These are phyloP conservation scores for Auanema freiburgensis DNA, from an alignment of 2,888 invertebrate genomes.

Conservation along the genomic window DNA sequence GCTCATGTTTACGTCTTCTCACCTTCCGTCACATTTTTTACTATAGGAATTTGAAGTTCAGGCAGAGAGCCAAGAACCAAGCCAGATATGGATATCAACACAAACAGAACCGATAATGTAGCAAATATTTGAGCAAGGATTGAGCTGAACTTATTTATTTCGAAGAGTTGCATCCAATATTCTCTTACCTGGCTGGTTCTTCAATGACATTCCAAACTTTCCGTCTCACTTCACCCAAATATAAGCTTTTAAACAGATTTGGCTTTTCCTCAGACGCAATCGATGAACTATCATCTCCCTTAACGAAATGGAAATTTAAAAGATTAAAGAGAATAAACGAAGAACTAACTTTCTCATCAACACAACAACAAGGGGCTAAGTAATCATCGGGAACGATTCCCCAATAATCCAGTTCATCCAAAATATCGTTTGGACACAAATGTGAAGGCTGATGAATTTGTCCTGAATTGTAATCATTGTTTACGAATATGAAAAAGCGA, in stretches of 20 bases:
- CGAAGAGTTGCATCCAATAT: background rate
- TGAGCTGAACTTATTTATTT: conserved; percentile 32
- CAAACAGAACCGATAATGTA: conserved; percentile 51
- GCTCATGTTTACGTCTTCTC: background rate
- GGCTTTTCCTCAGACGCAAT: conserved; percentile 31
- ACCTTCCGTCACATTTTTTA: conserved; percentile 7
- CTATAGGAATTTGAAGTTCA: conserved; percentile 48
- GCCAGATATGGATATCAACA: conserved; percentile 56
- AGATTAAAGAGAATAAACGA: background rate
- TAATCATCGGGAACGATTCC: conserved; percentile 40
- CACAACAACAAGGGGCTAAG: conserved; percentile 51
- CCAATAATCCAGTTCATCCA: conserved; percentile 67
- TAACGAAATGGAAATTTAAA: background rate
- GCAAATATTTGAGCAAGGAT: conserved; percentile 53
- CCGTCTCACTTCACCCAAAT: conserved; percentile 42
- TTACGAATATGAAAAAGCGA: background rate
- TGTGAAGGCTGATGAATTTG: conserved; percentile 65
- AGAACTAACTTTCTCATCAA: conserved; percentile 26
- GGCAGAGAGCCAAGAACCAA: conserved; percentile 55
- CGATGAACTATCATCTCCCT: conserved; percentile 35
- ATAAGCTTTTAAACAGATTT: conserved; percentile 50
- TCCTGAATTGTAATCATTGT: conserved; percentile 24
- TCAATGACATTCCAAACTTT: conserved; percentile 55
- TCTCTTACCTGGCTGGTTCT: conserved; percentile 49
- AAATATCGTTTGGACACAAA: conserved; percentile 67